Base-by-base conservation (phyloP, 2,113 vertebrate species). In the Uria aalge region DNA sequence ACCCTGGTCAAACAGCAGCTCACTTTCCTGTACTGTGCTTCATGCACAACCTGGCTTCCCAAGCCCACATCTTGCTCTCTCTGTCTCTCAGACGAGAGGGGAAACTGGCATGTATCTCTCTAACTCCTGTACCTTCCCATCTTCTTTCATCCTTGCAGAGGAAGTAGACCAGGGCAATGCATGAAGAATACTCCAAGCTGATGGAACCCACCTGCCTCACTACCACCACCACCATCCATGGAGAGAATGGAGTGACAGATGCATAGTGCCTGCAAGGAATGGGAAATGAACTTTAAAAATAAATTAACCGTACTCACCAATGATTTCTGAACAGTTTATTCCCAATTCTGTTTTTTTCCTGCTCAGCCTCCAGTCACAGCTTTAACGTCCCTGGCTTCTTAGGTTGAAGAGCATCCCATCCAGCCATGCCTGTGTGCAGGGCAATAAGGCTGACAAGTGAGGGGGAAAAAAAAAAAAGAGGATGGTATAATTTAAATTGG, bases 271-370 rank as follows among this genome's bases (percentile, higher is more conserved):
- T 82, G 57, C 52, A 68, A 85, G 52, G 16, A 85, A 68, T 45
- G 48, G 29, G 36, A 93, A 82, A 45, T 40, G 30, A 75, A 92
- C 29, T 90, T 85, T 40, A 36, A 43, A 88, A 93, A 94, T 77
- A 87, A 92, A 87, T 89, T 93, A 93, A 93, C 48, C 64, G 9
- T 75, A 93, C 43, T 95, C 26, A 93, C 48, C 74, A 85, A 56
- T 88, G 30, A 56, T 43, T 87, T 89, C 66, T 81, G 15, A 87
- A 47, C 80, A 53, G 24, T 89, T 94, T 85, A 34, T 68, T 93
- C 43, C 14, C 18, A 30, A 8, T 59, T 78, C 24, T 74, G 12
- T 23, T 57, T 79, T 79, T 52, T 83, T 69, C 8, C 52, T 78
- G 60, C 22, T 63, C 20, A 82, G 80, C n/a, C 53, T 64, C 77